Evolutionary conservation across 1,140 invertebrate genomes (phyloP).

Genomic region (Ips nitidus): DNA sequence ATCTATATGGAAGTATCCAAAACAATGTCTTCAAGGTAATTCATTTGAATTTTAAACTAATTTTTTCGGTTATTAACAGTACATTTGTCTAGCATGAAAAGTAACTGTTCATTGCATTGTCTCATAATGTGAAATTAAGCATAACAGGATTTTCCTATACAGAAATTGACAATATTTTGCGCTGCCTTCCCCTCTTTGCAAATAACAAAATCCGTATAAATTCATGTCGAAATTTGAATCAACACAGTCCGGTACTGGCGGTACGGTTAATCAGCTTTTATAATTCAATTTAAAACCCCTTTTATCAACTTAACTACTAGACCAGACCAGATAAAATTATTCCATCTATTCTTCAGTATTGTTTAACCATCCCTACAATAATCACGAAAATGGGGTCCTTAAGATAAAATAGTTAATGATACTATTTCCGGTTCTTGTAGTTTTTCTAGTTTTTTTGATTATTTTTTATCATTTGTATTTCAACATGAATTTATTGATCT

Average conservation of each 20-base stretch:
- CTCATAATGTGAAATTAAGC: too few species aligned
- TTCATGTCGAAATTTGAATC: constrained; percentile 18
- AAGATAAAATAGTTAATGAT: constrained; percentile 11
- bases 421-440: constrained; percentile 7
- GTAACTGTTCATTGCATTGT: too few species aligned
- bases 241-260: constrained; percentile 20
- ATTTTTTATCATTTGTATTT: constrained; percentile 7
- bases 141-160: too few species aligned
- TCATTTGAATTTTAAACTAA: too few species aligned
- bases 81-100: too few species aligned
- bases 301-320: constrained; percentile 5
- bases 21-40: too few species aligned
- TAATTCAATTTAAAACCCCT: constrained; percentile 19
- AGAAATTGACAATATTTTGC: background rate
- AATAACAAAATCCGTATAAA: constrained; percentile 17
- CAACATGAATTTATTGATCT: constrained; percentile 19
- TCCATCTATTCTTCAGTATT: constrained; percentile 2
- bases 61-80: too few species aligned
- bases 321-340: constrained; percentile 4
- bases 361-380: background rate
- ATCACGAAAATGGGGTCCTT: constrained; percentile 8
- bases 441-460: constrained; percentile 12
- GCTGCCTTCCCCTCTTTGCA: constrained; percentile 10
- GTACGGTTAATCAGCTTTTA: constrained; percentile 12
- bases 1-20: too few species aligned